Conservation (phyloP, 92 coral and sea anemone species). For the Zoanthus gigantus region DNA sequence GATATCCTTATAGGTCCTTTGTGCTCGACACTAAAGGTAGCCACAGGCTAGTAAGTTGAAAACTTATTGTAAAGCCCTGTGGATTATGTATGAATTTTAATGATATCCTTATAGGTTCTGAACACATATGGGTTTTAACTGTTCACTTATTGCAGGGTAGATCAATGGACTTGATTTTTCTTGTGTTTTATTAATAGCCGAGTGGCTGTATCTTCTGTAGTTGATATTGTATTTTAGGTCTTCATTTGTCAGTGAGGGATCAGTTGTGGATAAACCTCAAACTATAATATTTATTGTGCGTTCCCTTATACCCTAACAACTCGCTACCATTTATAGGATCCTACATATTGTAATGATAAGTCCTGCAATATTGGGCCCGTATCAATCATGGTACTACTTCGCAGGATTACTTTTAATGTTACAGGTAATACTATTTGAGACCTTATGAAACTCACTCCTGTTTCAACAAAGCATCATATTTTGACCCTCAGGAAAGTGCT, state of each 20-base stretch:
- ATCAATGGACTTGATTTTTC: background rate
- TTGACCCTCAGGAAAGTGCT: background rate
- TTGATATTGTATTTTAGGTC: background rate
- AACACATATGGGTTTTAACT: too few species aligned
- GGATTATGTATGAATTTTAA: too few species aligned
- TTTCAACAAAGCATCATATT: slow-evolving; percentile 11
- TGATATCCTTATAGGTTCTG: too few species aligned
- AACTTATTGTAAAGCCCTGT: too few species aligned
- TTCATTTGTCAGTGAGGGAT: background rate
- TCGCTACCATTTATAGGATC: slow-evolving; percentile 46
- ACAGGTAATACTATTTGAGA: slow-evolving; percentile 31
- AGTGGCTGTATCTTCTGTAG: background rate
- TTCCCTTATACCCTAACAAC: slow-evolving; percentile 38
- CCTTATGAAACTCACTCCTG: background rate
- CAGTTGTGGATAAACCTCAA: slow-evolving; percentile 6
- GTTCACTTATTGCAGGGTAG: background rate
- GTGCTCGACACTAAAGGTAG: too few species aligned
- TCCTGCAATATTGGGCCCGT: slow-evolving; percentile 39
- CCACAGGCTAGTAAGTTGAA: too few species aligned
- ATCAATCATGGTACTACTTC: slow-evolving; percentile 51
- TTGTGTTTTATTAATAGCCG: background rate
- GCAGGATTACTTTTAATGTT: slow-evolving; percentile 44
- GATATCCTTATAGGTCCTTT: too few species aligned
- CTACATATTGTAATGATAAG: slow-evolving; percentile 40
- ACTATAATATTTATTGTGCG: background rate